These are phyloP conservation scores for Bimastos eiseni DNA, from an alignment of 2,888 invertebrate species.

Conservation along the genomic window DNA sequence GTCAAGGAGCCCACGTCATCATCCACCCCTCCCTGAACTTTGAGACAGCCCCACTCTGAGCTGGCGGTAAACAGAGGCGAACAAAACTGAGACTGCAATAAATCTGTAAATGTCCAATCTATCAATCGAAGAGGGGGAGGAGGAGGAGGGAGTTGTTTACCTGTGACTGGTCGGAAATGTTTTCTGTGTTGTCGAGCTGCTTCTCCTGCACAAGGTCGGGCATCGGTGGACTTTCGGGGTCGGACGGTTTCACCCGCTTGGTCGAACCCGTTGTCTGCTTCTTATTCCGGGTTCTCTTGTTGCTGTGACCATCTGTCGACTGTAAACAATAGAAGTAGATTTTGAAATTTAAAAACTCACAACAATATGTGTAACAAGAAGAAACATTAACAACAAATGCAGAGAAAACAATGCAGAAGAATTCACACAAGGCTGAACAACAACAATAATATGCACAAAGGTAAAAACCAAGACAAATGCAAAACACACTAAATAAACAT, in stretches of 20 bases:
- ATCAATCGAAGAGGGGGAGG: neutral
- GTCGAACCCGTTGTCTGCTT: neutral
- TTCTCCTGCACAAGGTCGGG: constrained; percentile 22
- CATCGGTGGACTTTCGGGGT: constrained; percentile 23
- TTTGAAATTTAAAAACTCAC: too few relatives aligned
- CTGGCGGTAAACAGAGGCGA: neutral
- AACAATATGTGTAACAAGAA: too few relatives aligned
- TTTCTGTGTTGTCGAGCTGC: neutral
- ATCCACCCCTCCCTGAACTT: neutral
- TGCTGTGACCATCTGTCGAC: constrained; percentile 8
- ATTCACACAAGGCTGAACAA: too few relatives aligned
- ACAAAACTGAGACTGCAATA: neutral
- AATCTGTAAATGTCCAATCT: neutral
- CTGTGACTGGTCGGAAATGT: constrained; percentile 22
- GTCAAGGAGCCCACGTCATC: neutral
- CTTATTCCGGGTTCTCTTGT: constrained; percentile 8
- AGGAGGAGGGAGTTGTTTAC: neutral
- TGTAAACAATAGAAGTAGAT: neutral
- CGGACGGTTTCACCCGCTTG: neutral
- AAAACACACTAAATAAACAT: too few relatives aligned
- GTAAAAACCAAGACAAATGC: too few relatives aligned
- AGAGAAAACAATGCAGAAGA: too few relatives aligned
- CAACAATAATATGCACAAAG: too few relatives aligned
- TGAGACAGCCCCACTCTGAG: neutral
- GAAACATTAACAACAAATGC: too few relatives aligned